A percentile compares a stretch with the other conserved stretches of the same genome.
Conservation (phyloP, 2,113 vertebrate genomes). For the Notarius quadriscutis region DNA sequence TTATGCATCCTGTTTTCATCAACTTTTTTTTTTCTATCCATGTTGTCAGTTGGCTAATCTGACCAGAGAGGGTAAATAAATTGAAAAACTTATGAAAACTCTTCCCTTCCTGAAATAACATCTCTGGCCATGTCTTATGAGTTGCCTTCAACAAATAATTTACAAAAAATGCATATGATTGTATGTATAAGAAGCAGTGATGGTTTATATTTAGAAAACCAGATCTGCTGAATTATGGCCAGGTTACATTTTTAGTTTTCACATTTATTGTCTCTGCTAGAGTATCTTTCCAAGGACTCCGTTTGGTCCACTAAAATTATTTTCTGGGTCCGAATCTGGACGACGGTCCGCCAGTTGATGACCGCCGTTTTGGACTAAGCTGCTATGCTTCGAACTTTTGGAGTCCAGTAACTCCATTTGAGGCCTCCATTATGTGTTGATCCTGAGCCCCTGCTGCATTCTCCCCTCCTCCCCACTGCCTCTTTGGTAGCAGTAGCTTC, state of each 20-base stretch:
- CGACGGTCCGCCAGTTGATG: neutral
- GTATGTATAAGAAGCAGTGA: neutral
- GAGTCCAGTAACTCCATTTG: constrained; percentile 23
- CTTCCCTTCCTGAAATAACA: neutral
- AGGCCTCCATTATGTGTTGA: constrained; percentile 43
- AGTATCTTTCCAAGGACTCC: neutral
- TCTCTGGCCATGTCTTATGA: neutral
- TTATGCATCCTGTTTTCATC: neutral
- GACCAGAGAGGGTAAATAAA: neutral
- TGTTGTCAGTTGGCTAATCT: neutral
- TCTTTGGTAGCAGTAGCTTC: constrained; percentile 44
- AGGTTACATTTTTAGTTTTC: neutral
- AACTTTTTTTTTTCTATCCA: neutral
- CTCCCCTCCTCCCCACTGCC: constrained; percentile 35
- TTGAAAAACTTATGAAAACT: neutral
- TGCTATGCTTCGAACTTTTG: constrained; percentile 12
- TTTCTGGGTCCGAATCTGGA: neutral
- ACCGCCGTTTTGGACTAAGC: neutral
- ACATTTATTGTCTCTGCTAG: neutral
- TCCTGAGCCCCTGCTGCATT: constrained; percentile 32
- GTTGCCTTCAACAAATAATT: neutral
- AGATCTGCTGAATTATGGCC: neutral
- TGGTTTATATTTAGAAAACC: neutral
- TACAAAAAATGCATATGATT: neutral
- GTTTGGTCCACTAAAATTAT: neutral